Evolutionary conservation across 2,888 invertebrate species (phyloP).

Genomic region (Hypselothyrea guttata): DNA sequence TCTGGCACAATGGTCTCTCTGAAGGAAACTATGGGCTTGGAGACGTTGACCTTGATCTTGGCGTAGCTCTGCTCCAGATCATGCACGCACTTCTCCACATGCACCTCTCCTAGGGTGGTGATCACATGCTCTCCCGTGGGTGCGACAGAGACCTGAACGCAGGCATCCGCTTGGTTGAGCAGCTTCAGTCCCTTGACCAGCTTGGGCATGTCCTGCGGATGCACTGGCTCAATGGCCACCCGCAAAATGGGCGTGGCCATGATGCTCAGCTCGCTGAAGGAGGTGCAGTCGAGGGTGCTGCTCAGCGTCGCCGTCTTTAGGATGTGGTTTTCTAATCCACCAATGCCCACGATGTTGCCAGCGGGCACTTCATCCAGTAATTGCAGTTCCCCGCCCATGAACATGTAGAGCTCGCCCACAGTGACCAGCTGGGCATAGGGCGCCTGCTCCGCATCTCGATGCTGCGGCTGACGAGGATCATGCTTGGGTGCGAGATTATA

Average conservation of each 20-base stretch:
- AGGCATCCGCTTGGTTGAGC: slow-evolving; percentile 94
- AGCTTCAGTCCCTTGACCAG: slow-evolving; percentile 90
- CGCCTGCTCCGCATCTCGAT: slow-evolving; percentile 58
- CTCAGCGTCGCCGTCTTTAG: slow-evolving; percentile 95
- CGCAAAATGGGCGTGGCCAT: slow-evolving; percentile 94
- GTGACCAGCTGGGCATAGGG: slow-evolving; percentile 81
- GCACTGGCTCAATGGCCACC: slow-evolving; percentile 95
- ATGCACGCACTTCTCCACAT: slow-evolving; percentile 96
- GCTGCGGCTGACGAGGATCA: slow-evolving; percentile 85
- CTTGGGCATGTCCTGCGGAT: slow-evolving; percentile 89
- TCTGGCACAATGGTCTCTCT: slow-evolving; percentile 94
- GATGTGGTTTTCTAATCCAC: slow-evolving; percentile 91
- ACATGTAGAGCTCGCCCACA: slow-evolving; percentile 90
- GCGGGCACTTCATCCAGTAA: slow-evolving; percentile 90
- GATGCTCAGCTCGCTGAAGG: slow-evolving; percentile 91
- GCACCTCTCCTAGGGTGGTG: slow-evolving; percentile 97
- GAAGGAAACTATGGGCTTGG: slow-evolving; percentile 97
- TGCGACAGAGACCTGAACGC: slow-evolving; percentile 94
- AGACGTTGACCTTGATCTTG: slow-evolving; percentile 93
- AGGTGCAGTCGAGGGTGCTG: slow-evolving; percentile 90
- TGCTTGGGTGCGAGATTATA: slow-evolving; percentile 95
- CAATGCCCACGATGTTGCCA: slow-evolving; percentile 95
- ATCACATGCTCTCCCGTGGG: slow-evolving; percentile 98
- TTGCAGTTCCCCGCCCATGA: slow-evolving; percentile 96
- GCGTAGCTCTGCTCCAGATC: slow-evolving; percentile 93